phyloP scores from a whole-genome alignment of 1,140 invertebrate genomes.

The Cherax destructor region DNA sequence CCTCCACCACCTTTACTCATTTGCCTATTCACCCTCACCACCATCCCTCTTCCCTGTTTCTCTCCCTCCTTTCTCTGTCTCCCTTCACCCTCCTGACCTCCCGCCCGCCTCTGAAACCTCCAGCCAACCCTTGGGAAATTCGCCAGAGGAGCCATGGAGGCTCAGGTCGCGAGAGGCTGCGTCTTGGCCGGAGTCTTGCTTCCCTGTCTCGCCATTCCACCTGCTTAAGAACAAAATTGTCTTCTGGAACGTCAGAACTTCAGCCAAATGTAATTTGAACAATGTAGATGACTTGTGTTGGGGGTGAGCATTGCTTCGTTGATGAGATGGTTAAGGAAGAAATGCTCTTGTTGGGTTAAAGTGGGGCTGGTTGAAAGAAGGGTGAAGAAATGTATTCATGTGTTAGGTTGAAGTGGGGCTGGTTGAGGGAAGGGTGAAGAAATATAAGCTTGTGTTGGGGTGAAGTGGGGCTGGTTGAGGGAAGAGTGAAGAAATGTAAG shows the following conservation, averaged over 20 bases:
- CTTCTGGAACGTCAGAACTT: not conserved
- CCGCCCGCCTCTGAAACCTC: not conserved
- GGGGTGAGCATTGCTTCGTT: not conserved
- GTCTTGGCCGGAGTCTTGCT: not conserved
- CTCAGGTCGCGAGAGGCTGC: not conserved
- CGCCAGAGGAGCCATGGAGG: not conserved
- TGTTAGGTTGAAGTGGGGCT: too few relatives aligned
- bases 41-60: not conserved
- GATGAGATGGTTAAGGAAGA: too few relatives aligned
- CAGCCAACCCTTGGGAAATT: constrained; percentile 1
- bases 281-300: constrained; percentile 10
- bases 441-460: too few relatives aligned
- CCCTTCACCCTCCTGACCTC: not conserved
- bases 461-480: too few relatives aligned
- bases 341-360: too few relatives aligned
- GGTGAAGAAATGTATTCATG: too few relatives aligned
- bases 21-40: not conserved
- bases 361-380: too few relatives aligned
- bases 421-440: too few relatives aligned
- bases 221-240: constrained; percentile 4
- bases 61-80: not conserved
- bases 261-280: constrained; percentile 6
- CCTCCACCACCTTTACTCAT: not conserved
- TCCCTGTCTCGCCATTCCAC: not conserved
- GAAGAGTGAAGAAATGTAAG: too few relatives aligned